These are phyloP conservation scores for Melanotaenia boesemani DNA, from an alignment of 2,797 vertebrate species.

Conservation along the genomic window DNA sequence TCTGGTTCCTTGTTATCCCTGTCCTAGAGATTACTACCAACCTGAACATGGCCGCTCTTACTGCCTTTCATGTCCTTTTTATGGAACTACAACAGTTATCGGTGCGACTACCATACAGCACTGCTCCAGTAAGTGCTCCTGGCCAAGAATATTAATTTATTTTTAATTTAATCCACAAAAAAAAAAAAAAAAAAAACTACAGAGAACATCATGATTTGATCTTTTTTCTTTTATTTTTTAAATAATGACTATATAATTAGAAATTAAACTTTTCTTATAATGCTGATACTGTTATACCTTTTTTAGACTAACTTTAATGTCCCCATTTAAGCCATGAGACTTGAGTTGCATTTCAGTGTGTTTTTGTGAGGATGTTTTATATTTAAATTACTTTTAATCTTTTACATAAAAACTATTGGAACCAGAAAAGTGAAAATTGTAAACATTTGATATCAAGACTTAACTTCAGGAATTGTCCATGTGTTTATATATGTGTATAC, in stretches of 20 bases:
- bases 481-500: not conserved
- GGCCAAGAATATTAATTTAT: not conserved
- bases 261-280: not conserved
- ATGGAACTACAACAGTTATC: conserved; percentile 91
- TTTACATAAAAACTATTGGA: not conserved
- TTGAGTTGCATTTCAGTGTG: no score
- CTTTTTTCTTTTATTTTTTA: not conserved
- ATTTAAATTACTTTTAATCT: not conserved
- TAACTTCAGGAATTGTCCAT: not conserved
- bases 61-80: conserved; percentile 96
- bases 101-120: conserved; percentile 93
- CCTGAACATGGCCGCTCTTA: conserved; percentile 93
- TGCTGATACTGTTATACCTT: not conserved
- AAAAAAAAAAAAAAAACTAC: not conserved
- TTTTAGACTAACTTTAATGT: not conserved
- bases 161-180: not conserved
- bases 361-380: not conserved
- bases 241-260: not conserved
- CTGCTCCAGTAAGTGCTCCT: conserved; percentile 91
- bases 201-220: not conserved
- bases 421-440: not conserved
- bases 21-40: conserved; percentile 97
- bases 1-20: conserved; percentile 93
- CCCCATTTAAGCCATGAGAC: no score
- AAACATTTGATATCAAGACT: not conserved